Conservation (phyloP, 2,113 vertebrate species). For the Macrotus californicus region DNA sequence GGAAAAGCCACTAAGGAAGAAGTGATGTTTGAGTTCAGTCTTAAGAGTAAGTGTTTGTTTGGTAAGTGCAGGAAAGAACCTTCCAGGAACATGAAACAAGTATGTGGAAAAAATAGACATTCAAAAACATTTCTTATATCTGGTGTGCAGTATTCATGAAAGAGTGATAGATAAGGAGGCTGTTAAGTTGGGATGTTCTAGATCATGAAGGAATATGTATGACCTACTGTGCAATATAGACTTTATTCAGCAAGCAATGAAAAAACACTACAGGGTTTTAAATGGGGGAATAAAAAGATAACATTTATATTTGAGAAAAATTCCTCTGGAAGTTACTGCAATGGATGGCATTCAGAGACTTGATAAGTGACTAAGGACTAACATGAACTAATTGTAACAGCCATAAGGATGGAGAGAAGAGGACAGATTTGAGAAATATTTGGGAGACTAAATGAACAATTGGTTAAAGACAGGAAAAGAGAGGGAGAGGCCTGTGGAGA, state of each 20-base stretch:
- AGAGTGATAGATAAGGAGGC: not conserved
- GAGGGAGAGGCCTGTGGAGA: not conserved
- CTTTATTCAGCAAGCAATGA: not conserved
- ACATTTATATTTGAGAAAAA: constrained; percentile 14
- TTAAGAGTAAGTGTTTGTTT: not conserved
- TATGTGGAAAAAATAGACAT: not conserved
- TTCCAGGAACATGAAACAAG: not conserved
- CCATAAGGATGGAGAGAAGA: not conserved
- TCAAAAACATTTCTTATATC: not conserved
- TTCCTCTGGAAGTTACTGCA: not conserved
- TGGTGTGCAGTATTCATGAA: not conserved
- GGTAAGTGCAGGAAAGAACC: not conserved
- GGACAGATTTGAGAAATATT: not conserved
- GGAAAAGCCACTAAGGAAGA: not conserved
- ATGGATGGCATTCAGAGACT: not conserved
- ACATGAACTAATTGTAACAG: not conserved
- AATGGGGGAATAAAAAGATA: not conserved
- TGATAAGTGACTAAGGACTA: not conserved
- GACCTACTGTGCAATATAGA: not conserved
- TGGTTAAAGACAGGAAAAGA: not conserved
- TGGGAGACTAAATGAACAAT: not conserved
- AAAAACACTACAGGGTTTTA: not conserved
- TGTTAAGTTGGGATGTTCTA: not conserved
- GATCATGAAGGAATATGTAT: not conserved
- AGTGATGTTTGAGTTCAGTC: not conserved